Conservation (phyloP, 1,140 invertebrate genomes). For the Drosophila insularis region DNA sequence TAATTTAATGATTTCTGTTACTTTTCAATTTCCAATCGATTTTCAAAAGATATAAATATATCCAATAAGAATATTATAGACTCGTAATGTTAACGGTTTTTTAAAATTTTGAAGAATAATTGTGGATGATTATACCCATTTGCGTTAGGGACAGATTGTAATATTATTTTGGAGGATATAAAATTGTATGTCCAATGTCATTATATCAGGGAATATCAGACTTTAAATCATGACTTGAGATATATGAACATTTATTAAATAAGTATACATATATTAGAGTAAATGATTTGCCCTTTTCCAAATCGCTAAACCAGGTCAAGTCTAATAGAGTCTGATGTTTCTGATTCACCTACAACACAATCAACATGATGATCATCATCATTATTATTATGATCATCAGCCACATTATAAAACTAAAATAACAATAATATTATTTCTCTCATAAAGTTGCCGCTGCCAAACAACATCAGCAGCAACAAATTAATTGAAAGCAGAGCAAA, state of each 20-base stretch:
- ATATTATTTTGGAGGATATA: no score
- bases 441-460: constrained; percentile 24
- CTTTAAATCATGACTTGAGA: no score
- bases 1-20: no score
- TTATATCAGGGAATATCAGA: no score
- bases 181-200: no score
- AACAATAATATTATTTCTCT: constrained; percentile 23
- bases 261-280: background rate
- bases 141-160: no score
- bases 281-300: constrained; percentile 46
- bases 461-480: constrained; percentile 42
- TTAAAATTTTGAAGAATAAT: no score
- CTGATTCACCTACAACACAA: constrained; percentile 14
- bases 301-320: constrained; percentile 58
- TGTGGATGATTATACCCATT: no score
- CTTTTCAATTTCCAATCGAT: no score
- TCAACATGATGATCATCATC: constrained; percentile 43
- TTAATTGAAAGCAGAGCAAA: constrained; percentile 54
- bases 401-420: constrained; percentile 27
- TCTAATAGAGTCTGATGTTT: constrained; percentile 20
- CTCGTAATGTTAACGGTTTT: no score
- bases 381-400: constrained; percentile 27
- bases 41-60: no score
- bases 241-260: background rate
- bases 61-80: no score